phyloP scores from a whole-genome alignment of 2,888 invertebrate genomes.

The Caenorhabditis macrosperma region DNA sequence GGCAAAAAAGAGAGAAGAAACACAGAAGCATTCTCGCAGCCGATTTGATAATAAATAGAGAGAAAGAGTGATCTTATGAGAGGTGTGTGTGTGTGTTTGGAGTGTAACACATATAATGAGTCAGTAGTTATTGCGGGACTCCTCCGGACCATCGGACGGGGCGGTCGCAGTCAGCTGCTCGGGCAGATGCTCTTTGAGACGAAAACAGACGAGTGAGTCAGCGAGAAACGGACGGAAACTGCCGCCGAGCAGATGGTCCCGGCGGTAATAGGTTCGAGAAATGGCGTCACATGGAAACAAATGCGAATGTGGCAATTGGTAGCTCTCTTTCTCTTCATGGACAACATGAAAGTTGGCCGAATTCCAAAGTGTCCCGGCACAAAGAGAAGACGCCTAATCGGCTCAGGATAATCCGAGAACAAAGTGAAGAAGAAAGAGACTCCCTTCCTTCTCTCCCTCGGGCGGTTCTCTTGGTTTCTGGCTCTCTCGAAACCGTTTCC shows the following conservation, averaged over 20 bases:
- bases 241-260: constrained; percentile 15
- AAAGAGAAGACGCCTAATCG: background rate
- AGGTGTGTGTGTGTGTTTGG: too few species aligned
- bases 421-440: constrained; percentile 1
- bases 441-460: background rate
- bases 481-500: constrained; percentile 38
- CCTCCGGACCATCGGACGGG: constrained; percentile 16
- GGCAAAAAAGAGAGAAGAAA: constrained; percentile 17
- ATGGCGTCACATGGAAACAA: too few species aligned
- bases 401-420: constrained; percentile 36
- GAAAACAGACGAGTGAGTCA: constrained; percentile 31
- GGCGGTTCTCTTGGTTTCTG: background rate
- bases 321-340: too few species aligned
- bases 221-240: background rate
- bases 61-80: constrained; percentile 1
- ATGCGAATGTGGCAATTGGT: background rate
- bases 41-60: constrained; percentile 22
- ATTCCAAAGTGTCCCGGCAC: background rate
- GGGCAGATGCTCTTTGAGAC: constrained; percentile 30
- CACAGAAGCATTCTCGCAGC: background rate
- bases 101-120: constrained; percentile 38
- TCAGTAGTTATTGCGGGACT: background rate
- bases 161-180: constrained; percentile 38
- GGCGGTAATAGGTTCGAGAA: background rate
- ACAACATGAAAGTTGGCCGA: background rate